Percentiles rank a stretch among this genome's conserved stretches.
These are phyloP conservation scores for Dasyurus viverrinus DNA, from an alignment of 2,113 vertebrate species.

Conservation along the genomic window DNA sequence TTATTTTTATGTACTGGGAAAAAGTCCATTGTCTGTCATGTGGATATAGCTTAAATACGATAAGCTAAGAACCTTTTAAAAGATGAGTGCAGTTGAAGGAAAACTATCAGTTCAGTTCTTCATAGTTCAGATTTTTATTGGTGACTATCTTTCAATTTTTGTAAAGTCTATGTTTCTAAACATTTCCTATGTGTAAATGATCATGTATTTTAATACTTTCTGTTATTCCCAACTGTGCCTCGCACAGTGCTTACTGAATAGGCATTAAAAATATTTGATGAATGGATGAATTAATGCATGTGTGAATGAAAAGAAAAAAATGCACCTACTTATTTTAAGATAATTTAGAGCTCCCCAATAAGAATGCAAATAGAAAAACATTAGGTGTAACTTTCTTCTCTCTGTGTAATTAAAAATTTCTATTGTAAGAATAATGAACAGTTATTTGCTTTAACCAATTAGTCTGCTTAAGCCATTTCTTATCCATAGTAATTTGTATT, in stretches of 20 bases:
- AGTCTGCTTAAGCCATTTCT: slow-evolving; percentile 52
- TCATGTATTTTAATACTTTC: not conserved
- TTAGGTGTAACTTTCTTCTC: slow-evolving; percentile 18
- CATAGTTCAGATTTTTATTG: not conserved
- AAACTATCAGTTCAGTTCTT: not conserved
- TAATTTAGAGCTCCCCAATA: slow-evolving; percentile 16
- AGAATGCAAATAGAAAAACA: slow-evolving; percentile 50
- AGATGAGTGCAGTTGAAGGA: not conserved
- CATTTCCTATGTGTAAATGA: not conserved
- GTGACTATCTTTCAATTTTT: not conserved
- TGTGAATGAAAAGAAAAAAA: not conserved
- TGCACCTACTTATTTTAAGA: not conserved
- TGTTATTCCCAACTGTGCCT: not conserved
- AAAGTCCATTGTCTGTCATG: not conserved
- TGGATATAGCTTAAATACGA: not conserved
- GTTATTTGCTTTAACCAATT: slow-evolving; percentile 64
- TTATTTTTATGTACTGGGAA: not conserved
- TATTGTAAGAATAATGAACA: slow-evolving; percentile 19
- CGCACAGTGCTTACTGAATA: not conserved
- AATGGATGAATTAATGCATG: slow-evolving; percentile 23
- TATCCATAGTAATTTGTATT: slow-evolving; percentile 57
- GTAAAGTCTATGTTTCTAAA: not conserved
- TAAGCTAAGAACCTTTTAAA: not conserved
- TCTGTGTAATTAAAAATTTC: slow-evolving; percentile 47
- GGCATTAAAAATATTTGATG: not conserved